Evolutionary conservation across 92 coral and sea anemone genomes (phyloP), one percentile per base, ranked within the genome.

Genomic region (Heliopora coerulea): DNA sequence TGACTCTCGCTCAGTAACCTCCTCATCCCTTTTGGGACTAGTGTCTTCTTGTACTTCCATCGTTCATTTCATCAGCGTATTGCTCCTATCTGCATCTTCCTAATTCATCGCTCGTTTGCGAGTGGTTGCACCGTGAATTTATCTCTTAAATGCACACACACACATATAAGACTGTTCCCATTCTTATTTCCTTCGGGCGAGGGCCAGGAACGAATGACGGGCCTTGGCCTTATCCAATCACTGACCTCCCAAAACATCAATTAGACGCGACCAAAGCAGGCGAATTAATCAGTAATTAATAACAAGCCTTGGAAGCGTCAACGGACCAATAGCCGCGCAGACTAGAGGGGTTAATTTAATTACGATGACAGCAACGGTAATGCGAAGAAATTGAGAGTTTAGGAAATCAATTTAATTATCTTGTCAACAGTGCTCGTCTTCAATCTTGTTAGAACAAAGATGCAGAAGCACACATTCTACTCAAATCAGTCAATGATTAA

Each of bases 331-430:
- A 40, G 58, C 56, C 32, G 58, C 50, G 54, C 48, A 35, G 77
- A 70, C 54, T 70, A 70, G 77, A 18, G 30, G 77, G 56, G 72
- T 80, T 90, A 95, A 95, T 90, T 90, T 93, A 88, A 95, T 90
- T 83, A 88, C 75, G 52, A 26, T 88, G 99, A 88, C 96, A 90
- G 87, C 59, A 50, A 74, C 13, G 29, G 62, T 49, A 32, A 31
- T 33, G 77, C 49, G 37, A 17, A 33, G 27, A 70, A 70, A 70
- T 28, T 52, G 64, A 52, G 37, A 54, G 34, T 70, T 70, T 54
- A 19, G 62, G 17, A 32, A 30, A 24, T 54, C 62, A 70, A 70
- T 70, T 70, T 28, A 70, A 70, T 70, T 52, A 70, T 70, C 77
- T 70, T 70, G 77, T 70, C 77, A 70, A 70, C 77, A 70, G 32